Conservation (phyloP, 2,113 vertebrate genomes). For the Promerops cafer region DNA sequence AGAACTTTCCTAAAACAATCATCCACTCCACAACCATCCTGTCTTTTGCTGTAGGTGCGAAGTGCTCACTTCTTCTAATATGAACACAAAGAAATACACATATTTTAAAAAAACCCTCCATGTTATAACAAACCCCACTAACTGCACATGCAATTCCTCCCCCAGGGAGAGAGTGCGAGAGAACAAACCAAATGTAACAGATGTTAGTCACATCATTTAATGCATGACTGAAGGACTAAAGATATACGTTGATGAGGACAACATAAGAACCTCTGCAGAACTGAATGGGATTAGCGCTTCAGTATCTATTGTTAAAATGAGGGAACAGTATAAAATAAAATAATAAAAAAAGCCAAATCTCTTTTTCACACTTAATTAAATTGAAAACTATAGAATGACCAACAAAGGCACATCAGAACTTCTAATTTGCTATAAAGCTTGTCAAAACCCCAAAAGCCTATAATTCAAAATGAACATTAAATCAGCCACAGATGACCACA, state of each 20-base stretch:
- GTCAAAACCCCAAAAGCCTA: neutral
- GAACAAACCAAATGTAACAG: conserved; percentile 15
- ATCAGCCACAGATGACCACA: neutral
- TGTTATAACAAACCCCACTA: neutral
- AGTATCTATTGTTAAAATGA: neutral
- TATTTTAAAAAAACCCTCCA: rapidly evolving
- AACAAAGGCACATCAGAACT: neutral
- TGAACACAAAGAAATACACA: neutral
- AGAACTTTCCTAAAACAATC: neutral
- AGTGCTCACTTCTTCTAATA: neutral
- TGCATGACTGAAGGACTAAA: conserved; percentile 38
- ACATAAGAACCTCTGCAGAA: neutral
- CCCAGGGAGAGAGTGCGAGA: conserved; percentile 2
- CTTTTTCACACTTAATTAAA: neutral
- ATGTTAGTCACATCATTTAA: conserved; percentile 32
- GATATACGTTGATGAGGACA: neutral
- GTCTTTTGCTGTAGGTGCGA: neutral
- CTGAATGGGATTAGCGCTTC: neutral
- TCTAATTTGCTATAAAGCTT: neutral
- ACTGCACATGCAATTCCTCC: neutral
- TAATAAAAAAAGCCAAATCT: neutral
- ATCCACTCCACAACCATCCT: neutral
- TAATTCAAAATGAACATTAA: neutral
- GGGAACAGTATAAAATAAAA: neutral
- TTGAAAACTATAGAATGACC: neutral